phyloP scores from a whole-genome alignment of 2,888 invertebrate species.

The Polydrusus tereticollis region DNA sequence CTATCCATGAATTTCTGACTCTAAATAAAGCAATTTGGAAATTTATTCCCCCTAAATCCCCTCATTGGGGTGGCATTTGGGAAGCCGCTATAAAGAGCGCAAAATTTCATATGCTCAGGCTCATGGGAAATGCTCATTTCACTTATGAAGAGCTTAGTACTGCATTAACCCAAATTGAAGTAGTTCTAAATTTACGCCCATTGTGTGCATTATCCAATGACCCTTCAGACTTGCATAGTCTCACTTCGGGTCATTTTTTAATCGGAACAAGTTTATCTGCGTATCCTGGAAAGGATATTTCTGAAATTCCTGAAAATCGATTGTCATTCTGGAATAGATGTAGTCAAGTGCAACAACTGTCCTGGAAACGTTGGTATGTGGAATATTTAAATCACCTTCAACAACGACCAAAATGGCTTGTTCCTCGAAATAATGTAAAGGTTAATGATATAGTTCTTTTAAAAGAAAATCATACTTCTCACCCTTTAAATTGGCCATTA shows the following conservation, averaged over 20 bases:
- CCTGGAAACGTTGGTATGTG: constrained; percentile 24
- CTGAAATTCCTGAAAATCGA: background rate
- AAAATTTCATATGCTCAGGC: constrained; percentile 57
- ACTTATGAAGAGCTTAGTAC: constrained; percentile 59
- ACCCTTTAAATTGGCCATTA: background rate
- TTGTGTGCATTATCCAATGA: constrained; percentile 52
- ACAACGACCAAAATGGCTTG: constrained; percentile 15
- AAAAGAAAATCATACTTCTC: too few relatives aligned
- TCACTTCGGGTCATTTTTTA: constrained; percentile 41
- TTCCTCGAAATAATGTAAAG: constrained; percentile 14
- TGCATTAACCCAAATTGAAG: constrained; percentile 56
- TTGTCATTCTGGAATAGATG: background rate
- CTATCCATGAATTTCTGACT: constrained; percentile 12
- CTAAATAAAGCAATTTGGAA: too few relatives aligned
- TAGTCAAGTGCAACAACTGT: constrained; percentile 6
- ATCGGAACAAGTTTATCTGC: constrained; percentile 11
- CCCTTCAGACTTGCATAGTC: constrained; percentile 42
- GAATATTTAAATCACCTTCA: constrained; percentile 25
- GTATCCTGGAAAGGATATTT: background rate
- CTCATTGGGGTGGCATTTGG: constrained; percentile 60
- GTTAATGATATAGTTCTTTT: constrained; percentile 4
- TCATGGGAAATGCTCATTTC: too few relatives aligned
- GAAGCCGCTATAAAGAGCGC: constrained; percentile 58
- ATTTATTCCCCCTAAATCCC: constrained; percentile 56
- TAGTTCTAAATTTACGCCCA: constrained; percentile 58